phyloP scores from a whole-genome alignment of 2,888 invertebrate species.

The Allygus modestus region DNA sequence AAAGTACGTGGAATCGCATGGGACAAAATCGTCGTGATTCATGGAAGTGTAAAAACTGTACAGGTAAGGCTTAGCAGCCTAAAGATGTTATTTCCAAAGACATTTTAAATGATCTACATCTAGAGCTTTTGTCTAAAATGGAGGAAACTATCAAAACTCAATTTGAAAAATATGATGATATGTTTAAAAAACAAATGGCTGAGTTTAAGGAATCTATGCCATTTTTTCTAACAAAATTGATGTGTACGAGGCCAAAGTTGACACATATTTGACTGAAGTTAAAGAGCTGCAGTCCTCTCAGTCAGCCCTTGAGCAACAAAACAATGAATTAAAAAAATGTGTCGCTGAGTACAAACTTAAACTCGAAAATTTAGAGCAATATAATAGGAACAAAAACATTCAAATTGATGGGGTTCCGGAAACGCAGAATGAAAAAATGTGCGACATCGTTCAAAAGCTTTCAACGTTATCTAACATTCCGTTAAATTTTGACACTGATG shows the following conservation, averaged over 20 bases:
- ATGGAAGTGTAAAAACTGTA: not conserved
- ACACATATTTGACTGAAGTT: not conserved
- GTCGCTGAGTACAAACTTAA: not conserved
- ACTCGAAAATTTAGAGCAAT: not conserved
- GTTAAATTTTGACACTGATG: not conserved
- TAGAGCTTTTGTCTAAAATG: not conserved
- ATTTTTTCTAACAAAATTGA: not conserved
- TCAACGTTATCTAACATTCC: not conserved
- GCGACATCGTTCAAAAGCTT: not conserved
- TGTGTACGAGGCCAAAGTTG: not conserved
- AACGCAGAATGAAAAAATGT: not conserved
- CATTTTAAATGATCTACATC: not conserved
- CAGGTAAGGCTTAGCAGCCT: not conserved
- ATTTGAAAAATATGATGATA: not conserved
- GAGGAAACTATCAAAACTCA: not conserved
- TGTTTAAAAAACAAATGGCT: not conserved
- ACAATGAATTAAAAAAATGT: not conserved
- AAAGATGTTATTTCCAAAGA: too few relatives aligned
- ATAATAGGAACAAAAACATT: not conserved
- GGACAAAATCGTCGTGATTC: not conserved
- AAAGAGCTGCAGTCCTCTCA: not conserved
- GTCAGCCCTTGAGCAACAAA: not conserved
- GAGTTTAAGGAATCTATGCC: not conserved
- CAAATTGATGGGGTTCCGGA: not conserved
- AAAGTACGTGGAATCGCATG: constrained; percentile 5